Conservation (phyloP, 2,113 vertebrate genomes). For the Tetraodon nigroviridis region DNA sequence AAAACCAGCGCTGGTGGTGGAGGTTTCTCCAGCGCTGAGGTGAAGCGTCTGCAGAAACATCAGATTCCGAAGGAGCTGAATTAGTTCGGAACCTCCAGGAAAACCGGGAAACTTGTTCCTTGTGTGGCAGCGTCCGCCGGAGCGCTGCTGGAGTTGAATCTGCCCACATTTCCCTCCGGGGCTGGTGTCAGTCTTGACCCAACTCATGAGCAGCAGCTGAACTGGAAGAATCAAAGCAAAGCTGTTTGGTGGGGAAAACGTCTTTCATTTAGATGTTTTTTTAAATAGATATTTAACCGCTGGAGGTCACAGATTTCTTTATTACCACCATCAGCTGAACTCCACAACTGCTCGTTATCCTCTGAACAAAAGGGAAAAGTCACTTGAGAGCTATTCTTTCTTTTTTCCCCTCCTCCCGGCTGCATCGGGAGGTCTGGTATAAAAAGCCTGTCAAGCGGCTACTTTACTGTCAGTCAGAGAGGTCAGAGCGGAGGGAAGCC, state of each 20-base stretch:
- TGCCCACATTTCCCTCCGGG: too few species aligned
- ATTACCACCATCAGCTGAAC: constrained; percentile 21
- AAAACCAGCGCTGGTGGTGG: not conserved
- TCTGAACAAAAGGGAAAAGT: constrained; percentile 24
- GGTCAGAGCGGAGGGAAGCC: constrained; percentile 58
- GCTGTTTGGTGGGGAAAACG: not conserved
- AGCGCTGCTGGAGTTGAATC: not conserved
- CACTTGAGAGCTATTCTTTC: constrained; percentile 5
- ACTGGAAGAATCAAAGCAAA: too few species aligned
- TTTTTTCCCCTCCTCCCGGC: constrained; percentile 18
- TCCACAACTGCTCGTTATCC: constrained; percentile 26
- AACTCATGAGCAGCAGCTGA: too few species aligned
- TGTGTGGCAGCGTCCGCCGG: too few species aligned
- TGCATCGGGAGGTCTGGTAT: constrained; percentile 63
- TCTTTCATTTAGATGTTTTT: not conserved
- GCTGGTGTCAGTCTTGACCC: too few species aligned
- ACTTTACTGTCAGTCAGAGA: constrained; percentile 71
- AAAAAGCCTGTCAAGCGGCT: constrained; percentile 71
- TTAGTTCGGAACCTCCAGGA: not conserved
- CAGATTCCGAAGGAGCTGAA: not conserved
- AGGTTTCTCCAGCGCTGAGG: not conserved
- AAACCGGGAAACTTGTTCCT: constrained; percentile 3
- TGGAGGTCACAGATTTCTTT: not conserved
- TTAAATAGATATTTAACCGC: not conserved
- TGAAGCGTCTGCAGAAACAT: not conserved